Percentiles rank a stretch among this genome's conserved stretches.
Evolutionary conservation across 2,797 vertebrate species (phyloP).

Genomic region (Eulemur mongoz): DNA sequence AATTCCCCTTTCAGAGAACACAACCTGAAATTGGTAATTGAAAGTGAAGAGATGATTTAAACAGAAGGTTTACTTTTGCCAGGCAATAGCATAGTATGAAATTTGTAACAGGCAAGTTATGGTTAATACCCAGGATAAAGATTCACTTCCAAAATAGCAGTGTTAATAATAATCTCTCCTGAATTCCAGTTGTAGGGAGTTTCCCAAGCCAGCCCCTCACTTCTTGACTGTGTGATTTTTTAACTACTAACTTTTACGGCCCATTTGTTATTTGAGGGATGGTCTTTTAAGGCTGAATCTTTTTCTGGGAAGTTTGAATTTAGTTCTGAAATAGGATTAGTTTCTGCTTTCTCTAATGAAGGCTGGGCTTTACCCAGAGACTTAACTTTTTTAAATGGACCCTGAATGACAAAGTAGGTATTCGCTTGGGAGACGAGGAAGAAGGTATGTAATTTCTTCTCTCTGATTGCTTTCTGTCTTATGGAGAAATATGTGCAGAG

Average conservation of each 20-base stretch:
- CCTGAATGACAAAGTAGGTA: neutral
- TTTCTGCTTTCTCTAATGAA: conserved; percentile 57
- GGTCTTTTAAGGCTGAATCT: conserved; percentile 15
- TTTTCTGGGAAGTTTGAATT: conserved; percentile 32
- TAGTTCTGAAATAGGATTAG: neutral
- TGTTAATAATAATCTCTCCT: conserved; percentile 18
- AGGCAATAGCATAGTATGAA: neutral
- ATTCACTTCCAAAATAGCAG: conserved; percentile 24
- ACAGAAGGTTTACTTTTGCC: conserved; percentile 41
- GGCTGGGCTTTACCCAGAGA: conserved; percentile 13
- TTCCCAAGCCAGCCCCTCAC: conserved; percentile 54
- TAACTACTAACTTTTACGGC: conserved; percentile 48
- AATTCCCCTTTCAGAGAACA: conserved; percentile 73
- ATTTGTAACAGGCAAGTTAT: conserved; percentile 42
- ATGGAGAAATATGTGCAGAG: neutral
- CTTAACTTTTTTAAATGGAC: conserved; percentile 12
- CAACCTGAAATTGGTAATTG: conserved; percentile 64
- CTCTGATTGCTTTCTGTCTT: neutral
- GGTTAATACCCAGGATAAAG: conserved; percentile 48
- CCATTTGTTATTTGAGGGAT: neutral
- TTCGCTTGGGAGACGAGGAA: neutral
- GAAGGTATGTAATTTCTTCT: neutral
- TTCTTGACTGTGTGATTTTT: conserved; percentile 48
- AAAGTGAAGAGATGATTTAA: conserved; percentile 62
- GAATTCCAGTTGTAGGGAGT: neutral